Evolutionary conservation across 2,797 vertebrate species (phyloP).

Genomic region (Vipera latastei): DNA sequence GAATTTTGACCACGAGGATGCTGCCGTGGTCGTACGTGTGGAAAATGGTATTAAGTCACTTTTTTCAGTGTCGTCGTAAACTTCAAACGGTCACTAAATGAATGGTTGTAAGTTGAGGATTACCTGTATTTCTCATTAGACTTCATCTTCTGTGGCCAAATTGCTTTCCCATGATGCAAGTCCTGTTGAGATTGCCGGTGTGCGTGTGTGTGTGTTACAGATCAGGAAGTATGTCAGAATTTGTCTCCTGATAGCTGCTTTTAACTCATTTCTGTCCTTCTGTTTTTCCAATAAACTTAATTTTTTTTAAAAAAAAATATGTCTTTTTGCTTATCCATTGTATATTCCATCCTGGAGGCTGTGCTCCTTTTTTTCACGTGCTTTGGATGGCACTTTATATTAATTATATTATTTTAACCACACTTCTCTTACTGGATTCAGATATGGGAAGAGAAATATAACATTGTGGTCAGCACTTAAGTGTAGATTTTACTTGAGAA

Average conservation of each 20-base stretch:
- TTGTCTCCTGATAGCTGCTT: neutral
- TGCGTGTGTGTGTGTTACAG: neutral
- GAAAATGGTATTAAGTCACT: neutral
- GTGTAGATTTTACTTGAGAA: neutral
- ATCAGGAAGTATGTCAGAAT: neutral
- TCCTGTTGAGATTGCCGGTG: neutral
- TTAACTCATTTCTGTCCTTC: neutral
- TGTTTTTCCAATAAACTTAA: neutral
- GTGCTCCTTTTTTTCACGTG: neutral
- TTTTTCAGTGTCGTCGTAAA: neutral
- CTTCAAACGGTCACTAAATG: neutral
- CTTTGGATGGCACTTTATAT: neutral
- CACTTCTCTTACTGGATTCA: neutral
- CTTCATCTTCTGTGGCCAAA: neutral
- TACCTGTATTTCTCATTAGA: neutral
- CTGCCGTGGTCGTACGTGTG: neutral
- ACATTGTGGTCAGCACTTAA: neutral
- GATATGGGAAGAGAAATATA: neutral
- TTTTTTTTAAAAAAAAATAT: neutral
- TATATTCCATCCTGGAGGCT: neutral
- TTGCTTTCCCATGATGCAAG: neutral
- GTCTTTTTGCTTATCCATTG: neutral
- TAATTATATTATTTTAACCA: neutral
- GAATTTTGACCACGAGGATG: neutral
- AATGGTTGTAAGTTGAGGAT: neutral